phyloP scores from a whole-genome alignment of 2,888 invertebrate genomes.

The Microctonus brassicae region DNA sequence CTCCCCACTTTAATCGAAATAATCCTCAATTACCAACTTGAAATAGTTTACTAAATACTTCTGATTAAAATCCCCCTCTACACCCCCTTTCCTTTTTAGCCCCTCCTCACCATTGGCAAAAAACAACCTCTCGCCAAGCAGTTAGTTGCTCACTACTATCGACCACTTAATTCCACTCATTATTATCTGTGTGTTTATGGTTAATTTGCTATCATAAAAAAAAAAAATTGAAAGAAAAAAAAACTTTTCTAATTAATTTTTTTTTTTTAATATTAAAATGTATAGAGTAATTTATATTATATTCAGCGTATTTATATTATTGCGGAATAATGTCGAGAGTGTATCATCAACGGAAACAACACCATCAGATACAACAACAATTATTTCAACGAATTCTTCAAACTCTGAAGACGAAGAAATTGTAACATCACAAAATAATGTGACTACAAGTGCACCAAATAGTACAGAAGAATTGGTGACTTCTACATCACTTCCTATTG shows the following conservation, averaged over 20 bases:
- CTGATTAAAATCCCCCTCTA: slow-evolving; percentile 36
- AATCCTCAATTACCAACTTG: slow-evolving; percentile 25
- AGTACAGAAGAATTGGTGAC: neutral
- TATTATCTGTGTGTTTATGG: neutral
- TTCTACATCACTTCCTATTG: neutral
- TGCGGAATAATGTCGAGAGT: neutral
- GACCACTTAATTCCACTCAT: slow-evolving; percentile 5
- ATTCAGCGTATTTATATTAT: neutral
- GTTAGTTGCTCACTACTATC: slow-evolving; percentile 4
- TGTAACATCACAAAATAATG: neutral
- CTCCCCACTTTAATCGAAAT: slow-evolving; percentile 15
- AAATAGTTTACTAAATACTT: slow-evolving; percentile 44
- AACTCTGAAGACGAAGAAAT: neutral
- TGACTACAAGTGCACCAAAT: neutral
- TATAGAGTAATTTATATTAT: neutral
- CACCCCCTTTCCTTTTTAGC: no score
- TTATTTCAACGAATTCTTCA: neutral
- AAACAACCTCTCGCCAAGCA: slow-evolving; percentile 31
- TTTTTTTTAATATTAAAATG: neutral
- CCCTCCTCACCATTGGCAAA: slow-evolving; percentile 31
- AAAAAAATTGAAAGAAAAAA: no score
- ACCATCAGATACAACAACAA: neutral
- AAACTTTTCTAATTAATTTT: neutral
- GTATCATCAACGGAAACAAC: neutral
- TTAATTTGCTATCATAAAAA: neutral